A percentile compares a stretch with the other conserved stretches of the same genome.
These are phyloP conservation scores for Pica pica DNA, from an alignment of 2,113 vertebrate species.

Conservation along the genomic window DNA sequence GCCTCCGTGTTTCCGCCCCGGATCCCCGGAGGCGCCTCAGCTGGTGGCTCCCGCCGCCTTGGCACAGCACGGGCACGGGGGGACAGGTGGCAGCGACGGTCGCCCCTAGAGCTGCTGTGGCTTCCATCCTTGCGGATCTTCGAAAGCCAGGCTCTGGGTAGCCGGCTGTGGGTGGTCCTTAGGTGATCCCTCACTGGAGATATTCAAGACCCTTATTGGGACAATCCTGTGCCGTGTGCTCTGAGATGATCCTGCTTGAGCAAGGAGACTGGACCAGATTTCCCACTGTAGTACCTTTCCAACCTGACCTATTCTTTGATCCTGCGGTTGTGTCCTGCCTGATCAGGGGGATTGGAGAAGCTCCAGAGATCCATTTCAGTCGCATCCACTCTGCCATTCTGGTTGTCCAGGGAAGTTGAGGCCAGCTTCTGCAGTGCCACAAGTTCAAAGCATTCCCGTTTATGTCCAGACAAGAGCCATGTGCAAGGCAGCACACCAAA, in stretches of 20 bases:
- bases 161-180: neutral
- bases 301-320: neutral
- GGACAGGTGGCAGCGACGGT: neutral
- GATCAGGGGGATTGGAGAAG: neutral
- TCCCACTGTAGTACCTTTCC: neutral
- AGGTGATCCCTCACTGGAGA: neutral
- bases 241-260: neutral
- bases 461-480: neutral
- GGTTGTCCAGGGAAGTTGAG: neutral
- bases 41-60: neutral
- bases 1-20: no score
- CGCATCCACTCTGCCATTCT: accelerated
- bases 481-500: neutral
- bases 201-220: neutral
- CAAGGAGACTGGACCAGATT: neutral
- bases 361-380: neutral
- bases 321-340: neutral
- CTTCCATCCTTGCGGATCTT: neutral
- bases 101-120: neutral
- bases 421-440: neutral
- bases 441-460: neutral
- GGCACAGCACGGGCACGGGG: neutral
- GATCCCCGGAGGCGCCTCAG: neutral
- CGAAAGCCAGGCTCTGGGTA: neutral
- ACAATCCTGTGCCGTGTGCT: neutral